Percentiles rank a stretch among this genome's conserved stretches.
These are phyloP conservation scores for Gyps fulvus DNA, from an alignment of 2,113 vertebrate species.

Conservation along the genomic window DNA sequence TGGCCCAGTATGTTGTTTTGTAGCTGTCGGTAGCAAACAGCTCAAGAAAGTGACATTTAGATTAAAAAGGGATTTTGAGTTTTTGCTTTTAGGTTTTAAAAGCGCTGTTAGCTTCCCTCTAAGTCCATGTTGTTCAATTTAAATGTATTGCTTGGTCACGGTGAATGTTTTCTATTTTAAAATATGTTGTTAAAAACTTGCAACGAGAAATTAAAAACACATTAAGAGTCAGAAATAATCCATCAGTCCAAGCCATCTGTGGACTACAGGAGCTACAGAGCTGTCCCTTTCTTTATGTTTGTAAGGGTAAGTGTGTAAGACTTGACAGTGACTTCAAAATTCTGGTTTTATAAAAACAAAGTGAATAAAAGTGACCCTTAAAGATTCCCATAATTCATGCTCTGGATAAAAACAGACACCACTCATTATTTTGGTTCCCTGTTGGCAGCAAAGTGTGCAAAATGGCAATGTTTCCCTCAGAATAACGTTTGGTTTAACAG, in stretches of 20 bases:
- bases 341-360: background rate
- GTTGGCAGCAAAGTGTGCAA: background rate
- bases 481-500: background rate
- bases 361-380: background rate
- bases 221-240: too few species aligned
- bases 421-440: background rate
- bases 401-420: background rate
- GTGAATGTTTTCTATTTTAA: background rate
- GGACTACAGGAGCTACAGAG: background rate
- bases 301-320: background rate
- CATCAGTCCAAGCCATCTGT: background rate
- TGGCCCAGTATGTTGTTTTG: fast-evolving
- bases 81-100: background rate
- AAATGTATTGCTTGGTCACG: background rate
- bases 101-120: background rate
- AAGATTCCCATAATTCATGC: background rate
- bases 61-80: background rate
- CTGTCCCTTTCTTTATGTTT: background rate
- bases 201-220: background rate
- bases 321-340: background rate
- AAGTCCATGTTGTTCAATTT: background rate
- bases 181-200: background rate
- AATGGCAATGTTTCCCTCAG: background rate
- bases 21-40: background rate
- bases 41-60: background rate